These are phyloP conservation scores for Rhineura floridana DNA, from an alignment of 2,113 vertebrate genomes.

Conservation along the genomic window DNA sequence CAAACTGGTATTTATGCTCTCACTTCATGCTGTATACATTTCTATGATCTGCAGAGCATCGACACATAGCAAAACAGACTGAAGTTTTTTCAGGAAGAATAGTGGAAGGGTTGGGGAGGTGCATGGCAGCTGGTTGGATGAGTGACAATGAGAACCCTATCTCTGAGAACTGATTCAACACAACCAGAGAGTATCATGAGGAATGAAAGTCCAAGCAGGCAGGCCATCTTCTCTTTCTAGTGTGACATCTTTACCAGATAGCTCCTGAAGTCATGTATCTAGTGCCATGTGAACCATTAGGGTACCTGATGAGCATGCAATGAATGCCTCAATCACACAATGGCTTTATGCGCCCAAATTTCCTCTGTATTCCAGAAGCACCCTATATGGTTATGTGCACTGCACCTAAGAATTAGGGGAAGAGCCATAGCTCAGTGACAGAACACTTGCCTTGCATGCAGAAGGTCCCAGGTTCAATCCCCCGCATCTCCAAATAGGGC, in stretches of 20 bases:
- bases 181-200: neutral
- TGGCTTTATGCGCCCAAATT: neutral
- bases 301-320: neutral
- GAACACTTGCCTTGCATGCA: too few species aligned
- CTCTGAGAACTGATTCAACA: neutral
- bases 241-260: neutral
- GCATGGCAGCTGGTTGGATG: neutral
- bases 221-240: neutral
- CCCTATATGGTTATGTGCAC: neutral
- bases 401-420: neutral
- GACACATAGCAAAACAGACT: conserved; percentile 21
- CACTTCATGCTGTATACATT: neutral
- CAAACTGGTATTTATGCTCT: neutral
- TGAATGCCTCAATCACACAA: neutral
- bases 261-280: neutral
- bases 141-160: neutral
- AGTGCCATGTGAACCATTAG: too few species aligned
- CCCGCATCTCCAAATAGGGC: too few species aligned
- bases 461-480: too few species aligned
- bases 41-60: neutral
- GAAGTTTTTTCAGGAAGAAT: conserved; percentile 10
- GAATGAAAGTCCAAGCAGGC: neutral
- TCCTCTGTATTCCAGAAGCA: neutral
- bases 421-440: too few species aligned
- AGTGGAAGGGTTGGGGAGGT: neutral